Base-by-base conservation (phyloP, 2,797 vertebrate species). In the Rhincodon typus region DNA sequence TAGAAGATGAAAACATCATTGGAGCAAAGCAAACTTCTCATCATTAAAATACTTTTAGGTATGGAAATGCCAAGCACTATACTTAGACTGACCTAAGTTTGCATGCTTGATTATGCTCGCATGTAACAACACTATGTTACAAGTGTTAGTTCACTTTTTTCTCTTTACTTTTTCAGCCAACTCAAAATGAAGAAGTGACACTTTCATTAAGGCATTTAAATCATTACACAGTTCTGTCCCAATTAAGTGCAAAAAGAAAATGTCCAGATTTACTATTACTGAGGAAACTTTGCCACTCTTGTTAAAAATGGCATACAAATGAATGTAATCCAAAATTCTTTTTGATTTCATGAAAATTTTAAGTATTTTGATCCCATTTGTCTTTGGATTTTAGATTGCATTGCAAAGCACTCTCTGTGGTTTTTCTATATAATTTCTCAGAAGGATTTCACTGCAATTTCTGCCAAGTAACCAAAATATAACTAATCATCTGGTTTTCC, bases 391-490 rank as follows among this genome's bases (percentile, higher is more conserved):
- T 46, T 19, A 62, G 57, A 62, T 13, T 62, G 57, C 57, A 74
- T 72, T 74, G 94, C 27, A 46, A 74, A 94, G 67, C 15, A 30
- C 50, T 94, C 42, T 30, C 69, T 46, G 17, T 42, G n/a, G 23
- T 94, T 94, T 94, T 74, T 94, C 21, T n/a, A 50, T 94, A 17
- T 74, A 53, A 74, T 95, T 74, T 95, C 46, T 95, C 46, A 19
- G 70, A 77, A 50, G 69, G 53, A 72, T 72, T 95, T 95, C 21
- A 72, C 69, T 77, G 42, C 69, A 77, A 27, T 53, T 74, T 77
- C 70, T 77, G 70, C 70, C 70, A 74, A 74, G 94, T n/a, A 66
- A n/a, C 62, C 46, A 74, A 53, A 17, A 94, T 53, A 2, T 74
- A 94, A 94, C 53, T 53, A 94, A 74, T 77, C 2, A 53, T 94